Evolutionary conservation across 2,797 vertebrate genomes (phyloP), one percentile per base, ranked within the genome.

Genomic region (Alauda arvensis): DNA sequence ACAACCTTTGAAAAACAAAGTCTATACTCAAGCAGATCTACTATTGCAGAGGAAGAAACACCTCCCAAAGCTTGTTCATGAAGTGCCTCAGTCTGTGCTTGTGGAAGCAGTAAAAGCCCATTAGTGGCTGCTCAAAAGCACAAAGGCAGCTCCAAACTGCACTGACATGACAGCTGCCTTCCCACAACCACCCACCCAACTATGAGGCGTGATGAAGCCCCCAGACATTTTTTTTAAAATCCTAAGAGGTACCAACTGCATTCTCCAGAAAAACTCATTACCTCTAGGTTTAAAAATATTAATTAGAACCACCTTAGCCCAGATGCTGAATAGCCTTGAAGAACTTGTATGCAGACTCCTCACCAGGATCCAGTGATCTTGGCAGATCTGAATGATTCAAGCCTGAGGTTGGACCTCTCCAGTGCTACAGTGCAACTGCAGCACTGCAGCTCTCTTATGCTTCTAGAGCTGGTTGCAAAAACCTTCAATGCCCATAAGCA

Each of bases 271-370:
- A 80, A 87, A 52, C 4, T 11, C 43, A 4, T 21, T n/a, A 43
- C 13, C 26, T n/a, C 18, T 10, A 14, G 4, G 18, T 28, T 78
- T 39, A 49, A 48, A 34, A 48, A 29, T 25, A 42, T 26, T 53
- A 21, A 42, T 45, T 78, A 48, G 56, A 89, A n/a, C 12, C 1
- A 0, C 53, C 71, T 84, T 76, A 76, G 57, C 14, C 4, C 42
- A 79, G 59, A 29, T 9, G 20, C 39, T 55, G 33, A 59, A 83
- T 18, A 63, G 14, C 42, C 34, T n/a, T 8, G 0, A 72, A n/a
- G 49, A 78, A 28, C 24, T 49, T 31, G 4, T 4, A 10, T 10
- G 6, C 0, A 3, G 31, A 33, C 0, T 0, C 18, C n/a, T 60
- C 17, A 19, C 9, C 49, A 33, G 34, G 46, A 76, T 39, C 8